Evolutionary conservation across 1,140 invertebrate genomes (phyloP).

Genomic region (Plutomurus gul): DNA sequence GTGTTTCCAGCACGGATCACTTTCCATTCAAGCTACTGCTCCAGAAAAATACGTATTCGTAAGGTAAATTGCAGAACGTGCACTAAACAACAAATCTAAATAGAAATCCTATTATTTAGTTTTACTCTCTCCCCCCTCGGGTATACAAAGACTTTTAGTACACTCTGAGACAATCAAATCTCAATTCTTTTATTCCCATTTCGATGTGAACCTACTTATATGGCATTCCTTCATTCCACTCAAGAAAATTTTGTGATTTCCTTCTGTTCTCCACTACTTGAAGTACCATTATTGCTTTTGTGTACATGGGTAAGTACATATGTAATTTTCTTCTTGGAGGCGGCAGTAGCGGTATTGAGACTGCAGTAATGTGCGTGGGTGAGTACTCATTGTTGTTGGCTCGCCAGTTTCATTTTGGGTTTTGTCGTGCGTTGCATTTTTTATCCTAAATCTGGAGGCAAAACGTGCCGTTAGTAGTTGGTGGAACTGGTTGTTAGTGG

Average conservation of each 20-base stretch:
- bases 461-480: not conserved
- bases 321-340: not conserved
- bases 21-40: no score
- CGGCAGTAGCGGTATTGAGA: no score
- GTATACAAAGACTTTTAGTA: not conserved
- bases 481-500: no score
- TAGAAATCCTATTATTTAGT: not conserved
- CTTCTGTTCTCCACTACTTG: not conserved
- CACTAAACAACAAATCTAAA: not conserved
- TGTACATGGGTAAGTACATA: not conserved
- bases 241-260: no score
- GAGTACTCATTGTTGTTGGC: no score
- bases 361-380: no score
- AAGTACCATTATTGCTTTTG: not conserved
- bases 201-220: no score
- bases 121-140: not conserved
- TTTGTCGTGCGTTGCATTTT: constrained; percentile 12
- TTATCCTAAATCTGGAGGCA: not conserved
- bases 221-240: no score
- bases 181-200: not conserved
- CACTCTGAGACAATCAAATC: not conserved
- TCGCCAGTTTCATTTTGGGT: not conserved
- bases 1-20: no score
- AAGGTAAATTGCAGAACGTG: no score
- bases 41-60: no score